Evolutionary conservation across 2,888 invertebrate species (phyloP).

Genomic region (Cylindroiulus punctatus): DNA sequence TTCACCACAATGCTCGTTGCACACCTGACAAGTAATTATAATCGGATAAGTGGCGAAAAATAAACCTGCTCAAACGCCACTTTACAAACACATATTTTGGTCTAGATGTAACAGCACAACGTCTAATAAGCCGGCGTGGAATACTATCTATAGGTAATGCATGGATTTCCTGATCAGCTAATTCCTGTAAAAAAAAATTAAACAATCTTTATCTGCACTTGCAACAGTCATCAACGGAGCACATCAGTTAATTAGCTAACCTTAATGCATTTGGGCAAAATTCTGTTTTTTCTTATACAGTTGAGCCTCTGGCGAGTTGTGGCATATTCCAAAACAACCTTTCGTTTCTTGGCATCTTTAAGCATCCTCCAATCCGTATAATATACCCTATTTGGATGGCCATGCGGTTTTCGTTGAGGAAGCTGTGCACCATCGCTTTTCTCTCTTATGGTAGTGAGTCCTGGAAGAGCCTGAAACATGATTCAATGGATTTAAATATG

Average conservation of each 20-base stretch:
- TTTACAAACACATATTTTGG: conserved; percentile 80
- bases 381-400: conserved; percentile 70
- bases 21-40: conserved; percentile 92
- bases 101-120: conserved; percentile 91
- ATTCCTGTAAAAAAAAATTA: conserved; percentile 70
- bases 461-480: conserved; percentile 10
- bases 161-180: conserved; percentile 79
- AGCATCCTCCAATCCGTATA: conserved; percentile 87
- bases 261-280: conserved; percentile 80
- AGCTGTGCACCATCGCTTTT: not conserved
- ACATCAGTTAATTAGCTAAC: conserved; percentile 63
- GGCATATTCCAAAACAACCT: conserved; percentile 78
- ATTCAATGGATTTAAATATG: too few species aligned
- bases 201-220: not conserved
- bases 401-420: not conserved
- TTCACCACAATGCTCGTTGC: conserved; percentile 92
- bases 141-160: conserved; percentile 81
- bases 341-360: conserved; percentile 84
- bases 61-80: conserved; percentile 89
- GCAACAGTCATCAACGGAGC: not conserved
- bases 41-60: conserved; percentile 91
- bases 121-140: conserved; percentile 73
- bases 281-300: conserved; percentile 83
- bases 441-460: not conserved
- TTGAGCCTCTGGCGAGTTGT: conserved; percentile 82